Percentiles rank a stretch among this genome's conserved stretches.
Evolutionary conservation across 2,797 vertebrate genomes (phyloP).

Genomic region (Chelon labrosus): DNA sequence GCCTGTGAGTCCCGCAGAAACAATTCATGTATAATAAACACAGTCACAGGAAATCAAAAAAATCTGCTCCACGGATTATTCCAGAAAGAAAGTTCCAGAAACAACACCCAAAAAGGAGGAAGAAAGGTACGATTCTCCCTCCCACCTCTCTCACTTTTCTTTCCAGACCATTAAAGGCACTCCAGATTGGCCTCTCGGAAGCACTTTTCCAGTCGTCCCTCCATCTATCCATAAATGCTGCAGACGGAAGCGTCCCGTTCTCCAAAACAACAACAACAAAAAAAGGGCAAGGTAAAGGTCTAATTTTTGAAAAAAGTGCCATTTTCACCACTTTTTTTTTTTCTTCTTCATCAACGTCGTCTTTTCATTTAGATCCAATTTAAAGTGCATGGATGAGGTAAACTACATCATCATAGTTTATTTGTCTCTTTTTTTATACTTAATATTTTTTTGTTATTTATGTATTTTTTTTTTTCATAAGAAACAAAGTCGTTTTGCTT

Average conservation of each 20-base stretch:
- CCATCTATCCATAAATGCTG: constrained; percentile 81
- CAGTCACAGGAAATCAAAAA: constrained; percentile 74
- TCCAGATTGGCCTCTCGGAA: constrained; percentile 80
- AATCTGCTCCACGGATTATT: constrained; percentile 68
- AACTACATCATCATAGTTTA: constrained; percentile 91
- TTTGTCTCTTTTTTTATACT: constrained; percentile 70
- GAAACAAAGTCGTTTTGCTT: constrained; percentile 70
- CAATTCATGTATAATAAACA: constrained; percentile 79
- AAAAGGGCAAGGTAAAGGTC: constrained; percentile 87
- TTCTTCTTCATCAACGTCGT: constrained; percentile 70
- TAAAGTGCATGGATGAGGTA: constrained; percentile 99
- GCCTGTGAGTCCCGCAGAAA: constrained; percentile 68
- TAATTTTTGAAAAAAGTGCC: constrained; percentile 90
- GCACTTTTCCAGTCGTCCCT: constrained; percentile 79
- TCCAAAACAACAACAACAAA: constrained; percentile 67
- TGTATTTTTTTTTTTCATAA: constrained; percentile 62
- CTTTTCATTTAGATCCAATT: constrained; percentile 85
- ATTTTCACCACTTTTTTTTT: constrained; percentile 85
- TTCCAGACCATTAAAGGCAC: constrained; percentile 83
- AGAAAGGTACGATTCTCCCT: constrained; percentile 49
- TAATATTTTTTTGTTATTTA: constrained; percentile 66
- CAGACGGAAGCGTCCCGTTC: constrained; percentile 80
- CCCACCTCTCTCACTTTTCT: constrained; percentile 56
- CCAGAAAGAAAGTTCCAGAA: constrained; percentile 74
- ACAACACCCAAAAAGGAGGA: constrained; percentile 65